Evolutionary conservation across 2,113 vertebrate species (phyloP).

Genomic region (Channa maculata): DNA sequence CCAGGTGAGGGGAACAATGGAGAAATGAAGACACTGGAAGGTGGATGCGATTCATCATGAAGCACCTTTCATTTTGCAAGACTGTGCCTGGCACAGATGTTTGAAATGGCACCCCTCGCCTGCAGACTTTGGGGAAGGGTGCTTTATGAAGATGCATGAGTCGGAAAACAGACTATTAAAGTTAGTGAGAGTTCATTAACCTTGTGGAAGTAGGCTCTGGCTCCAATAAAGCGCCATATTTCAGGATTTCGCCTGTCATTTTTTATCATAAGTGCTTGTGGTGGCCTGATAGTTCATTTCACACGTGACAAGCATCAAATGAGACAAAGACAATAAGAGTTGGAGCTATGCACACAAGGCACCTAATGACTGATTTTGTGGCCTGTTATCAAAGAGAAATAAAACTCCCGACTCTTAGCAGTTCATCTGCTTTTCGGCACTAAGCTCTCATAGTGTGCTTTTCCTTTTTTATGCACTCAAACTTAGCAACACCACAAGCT

Average conservation of each 20-base stretch:
- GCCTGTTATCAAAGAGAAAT: slow-evolving; percentile 51
- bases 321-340: slow-evolving; percentile 68
- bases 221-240: slow-evolving; percentile 69
- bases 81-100: slow-evolving; percentile 67
- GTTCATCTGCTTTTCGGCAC: slow-evolving; percentile 29
- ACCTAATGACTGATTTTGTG: slow-evolving; percentile 57
- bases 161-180: slow-evolving; percentile 75
- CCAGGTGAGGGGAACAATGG: slow-evolving; percentile 61
- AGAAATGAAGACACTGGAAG: slow-evolving; percentile 28
- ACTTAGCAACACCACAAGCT: slow-evolving; percentile 57
- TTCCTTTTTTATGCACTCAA: background rate
- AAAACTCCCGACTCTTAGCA: slow-evolving; percentile 13
- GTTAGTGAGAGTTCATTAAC: slow-evolving; percentile 80
- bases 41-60: slow-evolving; percentile 68
- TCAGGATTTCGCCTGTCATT: slow-evolving; percentile 65
- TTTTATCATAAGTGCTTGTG: slow-evolving; percentile 65
- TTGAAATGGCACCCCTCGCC: slow-evolving; percentile 72
- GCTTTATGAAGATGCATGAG: slow-evolving; percentile 80
- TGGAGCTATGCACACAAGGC: slow-evolving; percentile 24
- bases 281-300: slow-evolving; percentile 69
- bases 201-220: slow-evolving; percentile 69
- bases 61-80: slow-evolving; percentile 57
- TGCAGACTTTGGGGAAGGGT: slow-evolving; percentile 67
- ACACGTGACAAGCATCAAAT: slow-evolving; percentile 75
- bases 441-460: slow-evolving; percentile 12